Conservation (phyloP, 1,140 invertebrate genomes). For the Periplaneta americana region DNA sequence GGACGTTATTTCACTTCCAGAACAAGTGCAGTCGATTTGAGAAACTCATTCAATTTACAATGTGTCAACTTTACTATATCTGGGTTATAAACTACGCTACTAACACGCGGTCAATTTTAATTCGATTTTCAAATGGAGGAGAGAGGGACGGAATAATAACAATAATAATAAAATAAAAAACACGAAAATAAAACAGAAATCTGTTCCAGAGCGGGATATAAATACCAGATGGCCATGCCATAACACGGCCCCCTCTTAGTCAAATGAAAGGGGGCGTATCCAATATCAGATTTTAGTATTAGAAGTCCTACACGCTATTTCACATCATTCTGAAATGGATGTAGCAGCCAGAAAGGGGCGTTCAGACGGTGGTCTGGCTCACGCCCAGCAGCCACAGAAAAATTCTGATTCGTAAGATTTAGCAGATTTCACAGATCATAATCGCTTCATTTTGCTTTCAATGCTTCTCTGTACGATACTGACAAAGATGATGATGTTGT, state of each 20-base stretch:
- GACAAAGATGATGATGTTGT: too few species aligned
- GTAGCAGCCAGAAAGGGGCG: background rate
- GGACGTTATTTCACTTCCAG: background rate
- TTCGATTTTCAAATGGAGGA: background rate
- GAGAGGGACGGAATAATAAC: background rate
- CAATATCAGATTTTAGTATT: background rate
- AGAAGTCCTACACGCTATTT: background rate
- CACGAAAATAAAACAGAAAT: too few species aligned
- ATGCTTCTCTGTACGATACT: too few species aligned
- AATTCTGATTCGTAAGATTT: background rate
- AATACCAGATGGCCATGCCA: background rate
- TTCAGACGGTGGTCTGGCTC: background rate
- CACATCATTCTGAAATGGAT: background rate
- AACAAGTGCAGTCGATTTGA: background rate
- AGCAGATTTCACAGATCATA: too few species aligned
- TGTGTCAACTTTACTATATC: background rate
- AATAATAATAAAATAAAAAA: background rate
- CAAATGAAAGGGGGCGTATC: background rate
- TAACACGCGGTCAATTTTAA: background rate
- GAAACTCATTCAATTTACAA: background rate
- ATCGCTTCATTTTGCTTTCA: too few species aligned
- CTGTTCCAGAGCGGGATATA: background rate
- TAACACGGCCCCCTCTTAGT: background rate
- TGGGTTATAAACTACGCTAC: background rate
- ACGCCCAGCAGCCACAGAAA: background rate